Conservation (phyloP, 2,888 invertebrate genomes). For the Arge pagana region DNA sequence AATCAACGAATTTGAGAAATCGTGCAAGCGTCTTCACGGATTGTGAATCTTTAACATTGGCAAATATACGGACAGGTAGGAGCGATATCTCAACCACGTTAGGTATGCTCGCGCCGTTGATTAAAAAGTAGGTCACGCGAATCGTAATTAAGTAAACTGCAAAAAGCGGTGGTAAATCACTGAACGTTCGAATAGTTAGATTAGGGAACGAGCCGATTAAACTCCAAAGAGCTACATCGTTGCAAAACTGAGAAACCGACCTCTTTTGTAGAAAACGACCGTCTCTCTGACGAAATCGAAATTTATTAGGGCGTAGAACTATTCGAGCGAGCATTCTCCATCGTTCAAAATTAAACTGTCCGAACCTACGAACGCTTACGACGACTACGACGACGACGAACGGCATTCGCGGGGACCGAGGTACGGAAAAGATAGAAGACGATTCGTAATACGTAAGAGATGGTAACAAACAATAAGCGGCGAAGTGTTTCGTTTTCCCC, state of each 20-base stretch:
- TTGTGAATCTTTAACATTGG: no score
- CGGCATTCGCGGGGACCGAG: no score
- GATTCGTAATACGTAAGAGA: no score
- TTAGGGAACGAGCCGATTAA: conserved; percentile 6
- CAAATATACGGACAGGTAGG: not conserved
- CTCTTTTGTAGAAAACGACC: conserved; percentile 5
- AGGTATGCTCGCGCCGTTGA: not conserved
- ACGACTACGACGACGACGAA: no score
- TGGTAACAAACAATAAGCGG: no score
- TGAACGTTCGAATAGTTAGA: not conserved
- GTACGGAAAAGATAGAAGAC: no score
- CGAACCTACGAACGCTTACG: no score
- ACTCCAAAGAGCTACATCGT: conserved; percentile 6
- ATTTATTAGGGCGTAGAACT: conserved; percentile 22
- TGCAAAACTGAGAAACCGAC: conserved; percentile 21
- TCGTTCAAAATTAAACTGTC: conserved; percentile 3
- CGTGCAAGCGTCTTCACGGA: no score
- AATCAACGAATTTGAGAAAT: no score
- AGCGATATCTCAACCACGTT: not conserved
- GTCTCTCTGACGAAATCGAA: conserved; percentile 13
- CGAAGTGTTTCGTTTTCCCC: no score
- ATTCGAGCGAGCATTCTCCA: conserved; percentile 1
- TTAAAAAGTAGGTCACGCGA: not conserved
- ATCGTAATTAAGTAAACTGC: not conserved
- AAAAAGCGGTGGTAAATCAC: not conserved